Percentiles rank a stretch among this genome's conserved stretches.
Evolutionary conservation across 2,888 invertebrate species (phyloP).

Genomic region (Napeogenes sylphis): DNA sequence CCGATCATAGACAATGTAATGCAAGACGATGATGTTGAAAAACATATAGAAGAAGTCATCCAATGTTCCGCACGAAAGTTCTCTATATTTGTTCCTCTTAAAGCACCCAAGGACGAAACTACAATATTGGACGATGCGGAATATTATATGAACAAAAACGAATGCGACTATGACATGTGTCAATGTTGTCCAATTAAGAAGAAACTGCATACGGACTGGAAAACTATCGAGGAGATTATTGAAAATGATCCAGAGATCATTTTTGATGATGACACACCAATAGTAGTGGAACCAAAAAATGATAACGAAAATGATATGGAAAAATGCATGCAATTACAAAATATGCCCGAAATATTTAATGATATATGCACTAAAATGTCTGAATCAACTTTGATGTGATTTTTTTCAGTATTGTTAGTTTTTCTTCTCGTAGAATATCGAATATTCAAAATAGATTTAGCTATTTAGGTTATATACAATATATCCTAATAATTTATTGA

Average conservation of each 20-base stretch:
- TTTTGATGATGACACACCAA: slow-evolving; percentile 68
- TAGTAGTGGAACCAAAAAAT: slow-evolving; percentile 52
- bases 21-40: slow-evolving; percentile 38
- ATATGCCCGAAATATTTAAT: slow-evolving; percentile 51
- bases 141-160: slow-evolving; percentile 62
- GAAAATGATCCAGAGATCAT: slow-evolving; percentile 72
- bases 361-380: slow-evolving; percentile 51
- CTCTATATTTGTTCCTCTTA: slow-evolving; percentile 52
- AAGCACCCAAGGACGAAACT: slow-evolving; percentile 44
- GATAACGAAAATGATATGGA: slow-evolving; percentile 38
- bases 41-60: slow-evolving; percentile 54
- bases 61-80: slow-evolving; percentile 63
- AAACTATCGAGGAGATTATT: slow-evolving; percentile 67
- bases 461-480: slow-evolving; percentile 8
- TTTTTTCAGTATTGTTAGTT: neutral
- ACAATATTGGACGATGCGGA: slow-evolving; percentile 67
- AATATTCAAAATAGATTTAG: slow-evolving; percentile 15
- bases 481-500: slow-evolving; percentile 13
- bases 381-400: slow-evolving; percentile 41
- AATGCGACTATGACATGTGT: slow-evolving; percentile 67
- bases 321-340: slow-evolving; percentile 46
- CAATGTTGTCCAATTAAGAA: slow-evolving; percentile 56
- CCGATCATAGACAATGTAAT: slow-evolving; percentile 33
- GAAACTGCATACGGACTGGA: slow-evolving; percentile 58
- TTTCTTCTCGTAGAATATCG: slow-evolving; percentile 7